Evolutionary conservation across 2,797 vertebrate genomes (phyloP), one percentile per base, ranked within the genome.

Genomic region (Megaceryle alcyon): DNA sequence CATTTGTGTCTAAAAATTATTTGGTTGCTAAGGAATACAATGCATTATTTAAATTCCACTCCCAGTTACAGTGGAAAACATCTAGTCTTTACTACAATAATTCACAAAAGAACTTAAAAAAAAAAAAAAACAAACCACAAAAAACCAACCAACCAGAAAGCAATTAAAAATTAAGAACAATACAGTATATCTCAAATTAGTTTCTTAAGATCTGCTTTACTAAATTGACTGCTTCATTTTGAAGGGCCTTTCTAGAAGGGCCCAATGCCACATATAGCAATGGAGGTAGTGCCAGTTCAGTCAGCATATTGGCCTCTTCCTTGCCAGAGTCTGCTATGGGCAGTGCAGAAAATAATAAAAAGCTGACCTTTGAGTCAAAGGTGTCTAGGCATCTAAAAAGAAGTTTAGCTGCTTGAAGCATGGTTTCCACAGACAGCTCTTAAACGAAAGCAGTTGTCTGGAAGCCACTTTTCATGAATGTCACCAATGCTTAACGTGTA

Each of bases 11-110:
- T 79, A 59, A 39, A 59, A 75, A 63, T 54, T 29, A 72, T 95
- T 87, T 83, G 21, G 29, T 82, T 94, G 85, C 72, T 95, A 88
- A 76, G 66, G 29, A 86, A 86, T 82, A 78, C 9, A 61, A 59
- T 16, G 20, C 26, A 65, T 76, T 82, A 75, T 78, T 91, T 61
- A 90, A 88, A 83, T 46, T 54, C 31, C 10, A 37, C 33, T 80
- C 15, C 31, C 29, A 69, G 8, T 54, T 83, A 63, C 29, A 72
- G 19, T 31, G 46, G 23, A 53, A 88, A 75, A 78, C 10, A 71
- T 51, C 41, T 64, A 31, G 10, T 78, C 18, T 44, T 51, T 60
- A 39, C 18, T 56, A 75, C 25, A 69, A 35, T 69, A 83, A 49
- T 35, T 86, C 21, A 86, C 19, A 75, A 64, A 75, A 80, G 6